Evolutionary conservation across 2,113 vertebrate species (phyloP), one percentile per base, ranked within the genome.

Genomic region (Pleuronectes platessa): DNA sequence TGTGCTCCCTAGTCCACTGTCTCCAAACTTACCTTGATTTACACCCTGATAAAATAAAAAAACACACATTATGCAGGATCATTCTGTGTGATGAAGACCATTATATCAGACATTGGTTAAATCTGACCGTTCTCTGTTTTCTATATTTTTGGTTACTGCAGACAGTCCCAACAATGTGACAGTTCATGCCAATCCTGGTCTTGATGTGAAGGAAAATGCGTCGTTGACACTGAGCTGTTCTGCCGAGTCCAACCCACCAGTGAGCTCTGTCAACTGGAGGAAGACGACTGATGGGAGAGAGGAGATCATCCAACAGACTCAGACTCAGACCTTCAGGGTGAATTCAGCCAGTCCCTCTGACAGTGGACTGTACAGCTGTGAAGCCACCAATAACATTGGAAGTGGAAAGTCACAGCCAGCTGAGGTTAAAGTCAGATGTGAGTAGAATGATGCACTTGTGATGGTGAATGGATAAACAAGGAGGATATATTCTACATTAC

Each of bases 91-190:
- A 31, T 31, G 0, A 31, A 31, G 49, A 35, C 35, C 35, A 35
- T 35, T 35, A 7, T 20, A 7, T 51, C 8, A 1, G 4, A 17
- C 53, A 2, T 3, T 55, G 53, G 8, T 55, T 14, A 7, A 7
- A 59, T 35, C 18, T 55, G 18, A 76, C 27, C 21, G 2, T 26
- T 71, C 31, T 7, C 2, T 47, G 3, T 47, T 51, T 54, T 49
- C 26, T 7, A 45, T 17, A 11, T 62, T 24, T 6, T 6, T 37
- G 15, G 18, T 26, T 20, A 73, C 20, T 75, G 2, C 70, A 94
- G 93, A 92, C 83, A 4, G 8, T 40, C 93, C 93, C 23, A 82
- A 75, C 75, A 7, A 84, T 9, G 89, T 91, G 66, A 77, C 0
- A 0, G 58, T 86, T 20, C 0, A 26, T 14, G 58, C 31, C 47